Evolutionary conservation across 2,113 vertebrate species (phyloP), one percentile per base, ranked within the genome.

Genomic region (Prionailurus bengalensis): DNA sequence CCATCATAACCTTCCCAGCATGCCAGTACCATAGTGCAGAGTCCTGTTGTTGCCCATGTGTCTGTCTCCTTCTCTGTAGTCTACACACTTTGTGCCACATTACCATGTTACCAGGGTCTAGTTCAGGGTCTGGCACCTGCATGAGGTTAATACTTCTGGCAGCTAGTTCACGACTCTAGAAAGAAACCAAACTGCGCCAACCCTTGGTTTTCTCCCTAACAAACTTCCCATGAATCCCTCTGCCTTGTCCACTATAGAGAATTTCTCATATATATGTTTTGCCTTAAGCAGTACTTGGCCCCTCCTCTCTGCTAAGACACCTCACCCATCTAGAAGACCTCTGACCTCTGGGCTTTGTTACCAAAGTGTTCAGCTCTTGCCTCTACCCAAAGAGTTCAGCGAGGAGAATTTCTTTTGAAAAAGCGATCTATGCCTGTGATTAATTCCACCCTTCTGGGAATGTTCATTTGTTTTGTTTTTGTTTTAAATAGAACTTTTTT

Each of bases 401-500:
- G 70, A 25, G 10, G 6, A 80, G 70, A 89, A 58, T 19, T 48
- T 27, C 81, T 87, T 93, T 55, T 39, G 80, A 95, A 76, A 95
- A 63, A 27, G 5, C 17, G 7, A 23, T 82, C 73, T 90, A 5
- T 29, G 2, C 48, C 89, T 65, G 11, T 63, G 68, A 45, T 78
- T 65, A 76, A 71, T 65, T 61, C 61, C 23, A 36, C 80, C 36
- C 19, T 91, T 55, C 68, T 86, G 58, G 3, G 42, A 63, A 71
- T 51, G 55, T 92, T 86, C 21, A 3, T 78, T 78, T 53, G 15
- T n/a, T 92, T 81, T 61, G 19, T n/a, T 89, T 94, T 82, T 92
- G 48, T 82, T 65, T 87, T 42, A 93, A 94, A 82, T 31, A 85
- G 36, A 13, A 42, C 61, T 78, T 65, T 53, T 42, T 45, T 39